phyloP scores from a whole-genome alignment of 1,140 invertebrate genomes.

The Drosophila burlai region DNA sequence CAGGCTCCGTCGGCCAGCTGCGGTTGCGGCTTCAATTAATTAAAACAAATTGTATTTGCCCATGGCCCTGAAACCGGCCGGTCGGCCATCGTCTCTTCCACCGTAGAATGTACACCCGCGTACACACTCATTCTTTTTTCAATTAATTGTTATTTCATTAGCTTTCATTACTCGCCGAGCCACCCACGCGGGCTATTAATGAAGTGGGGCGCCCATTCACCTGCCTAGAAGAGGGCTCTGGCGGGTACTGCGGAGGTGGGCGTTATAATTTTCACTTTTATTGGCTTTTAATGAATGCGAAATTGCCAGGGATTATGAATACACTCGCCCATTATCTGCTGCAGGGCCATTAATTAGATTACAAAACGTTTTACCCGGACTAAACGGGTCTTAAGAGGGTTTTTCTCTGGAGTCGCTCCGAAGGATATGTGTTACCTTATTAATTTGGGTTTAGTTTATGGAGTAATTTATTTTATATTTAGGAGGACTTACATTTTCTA shows the following conservation, averaged over 20 bases:
- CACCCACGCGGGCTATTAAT: constrained; percentile 60
- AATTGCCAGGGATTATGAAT: constrained; percentile 76
- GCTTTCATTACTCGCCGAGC: constrained; percentile 66
- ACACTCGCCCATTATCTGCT: constrained; percentile 60
- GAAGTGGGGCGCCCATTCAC: constrained; percentile 49
- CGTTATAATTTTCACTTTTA: constrained; percentile 72
- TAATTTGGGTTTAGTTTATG: neutral
- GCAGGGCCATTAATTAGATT: constrained; percentile 73
- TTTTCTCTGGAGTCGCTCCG: neutral
- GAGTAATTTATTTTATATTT: neutral
- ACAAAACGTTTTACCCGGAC: constrained; percentile 62
- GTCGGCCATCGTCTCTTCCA: constrained; percentile 12
- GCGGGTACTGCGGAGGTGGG: constrained; percentile 7
- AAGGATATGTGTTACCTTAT: neutral
- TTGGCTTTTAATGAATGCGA: constrained; percentile 79
- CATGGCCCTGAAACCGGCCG: constrained; percentile 19
- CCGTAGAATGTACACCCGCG: neutral
- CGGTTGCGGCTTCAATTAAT: constrained; percentile 75
- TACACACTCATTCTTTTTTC: constrained; percentile 38
- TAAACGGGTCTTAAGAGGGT: constrained; percentile 12
- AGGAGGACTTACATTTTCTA: too few relatives aligned
- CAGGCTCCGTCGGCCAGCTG: constrained; percentile 57
- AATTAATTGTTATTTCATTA: constrained; percentile 81
- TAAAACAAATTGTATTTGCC: constrained; percentile 78
- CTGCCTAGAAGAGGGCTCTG: constrained; percentile 27